A percentile compares a stretch with the other conserved stretches of the same genome.
phyloP scores from a whole-genome alignment of 2,888 invertebrate genomes.

The Hanleya hanleyi region DNA sequence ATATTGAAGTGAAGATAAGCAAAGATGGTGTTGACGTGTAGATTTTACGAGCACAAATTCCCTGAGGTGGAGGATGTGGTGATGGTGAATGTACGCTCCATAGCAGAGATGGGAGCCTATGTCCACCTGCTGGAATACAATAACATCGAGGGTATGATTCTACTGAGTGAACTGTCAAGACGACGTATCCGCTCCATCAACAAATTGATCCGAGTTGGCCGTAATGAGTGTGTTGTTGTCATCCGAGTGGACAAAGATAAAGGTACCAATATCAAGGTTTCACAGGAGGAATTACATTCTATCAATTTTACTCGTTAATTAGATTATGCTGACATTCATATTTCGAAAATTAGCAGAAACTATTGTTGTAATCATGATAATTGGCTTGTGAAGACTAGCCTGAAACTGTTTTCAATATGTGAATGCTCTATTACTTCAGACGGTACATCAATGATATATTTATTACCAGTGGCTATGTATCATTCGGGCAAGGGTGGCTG shows the following conservation, averaged over 20 bases:
- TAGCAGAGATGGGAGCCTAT: slow-evolving; percentile 99
- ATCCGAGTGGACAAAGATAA: slow-evolving; percentile 99
- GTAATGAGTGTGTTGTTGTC: slow-evolving; percentile 99
- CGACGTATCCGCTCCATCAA: slow-evolving; percentile 99
- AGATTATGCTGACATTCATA: not conserved
- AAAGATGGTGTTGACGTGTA: slow-evolving; percentile 77
- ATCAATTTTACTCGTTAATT: not conserved
- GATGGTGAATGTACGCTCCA: slow-evolving; percentile 97
- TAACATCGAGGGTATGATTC: slow-evolving; percentile 98
- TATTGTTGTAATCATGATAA: no score
- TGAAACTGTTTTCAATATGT: no score
- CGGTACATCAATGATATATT: no score
- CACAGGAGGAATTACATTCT: no score
- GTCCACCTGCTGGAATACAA: slow-evolving; percentile 98
- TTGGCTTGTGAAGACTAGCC: no score
- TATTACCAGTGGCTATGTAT: no score
- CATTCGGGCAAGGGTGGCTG: no score
- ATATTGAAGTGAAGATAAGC: no score
- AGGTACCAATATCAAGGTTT: slow-evolving; percentile 81
- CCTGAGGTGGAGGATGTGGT: slow-evolving; percentile 99
- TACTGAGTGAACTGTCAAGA: slow-evolving; percentile 97
- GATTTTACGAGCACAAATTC: slow-evolving; percentile 97
- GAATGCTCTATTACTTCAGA: no score
- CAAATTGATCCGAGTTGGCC: slow-evolving; percentile 98
- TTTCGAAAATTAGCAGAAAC: no score